A percentile compares a stretch with the other conserved stretches of the same genome.
Conservation (phyloP, 2,888 invertebrate genomes). For the Drosophila melanocephala region DNA sequence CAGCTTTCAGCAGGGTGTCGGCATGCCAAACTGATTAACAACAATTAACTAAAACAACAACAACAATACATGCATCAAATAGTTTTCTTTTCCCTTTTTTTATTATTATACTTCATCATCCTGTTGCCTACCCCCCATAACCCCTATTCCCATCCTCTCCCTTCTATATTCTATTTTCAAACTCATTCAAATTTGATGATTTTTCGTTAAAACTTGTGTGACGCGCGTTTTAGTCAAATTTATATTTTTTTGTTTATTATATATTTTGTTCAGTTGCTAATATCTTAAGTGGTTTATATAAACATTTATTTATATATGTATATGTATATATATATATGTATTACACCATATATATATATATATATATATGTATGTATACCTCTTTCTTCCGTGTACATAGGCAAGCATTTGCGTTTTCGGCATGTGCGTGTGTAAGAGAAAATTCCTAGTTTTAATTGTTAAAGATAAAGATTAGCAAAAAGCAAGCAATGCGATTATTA, state of each 20-base stretch:
- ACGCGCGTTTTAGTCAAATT: constrained; percentile 1
- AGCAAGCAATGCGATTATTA: constrained; percentile 20
- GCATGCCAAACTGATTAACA: constrained; percentile 78
- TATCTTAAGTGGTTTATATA: constrained; percentile 38
- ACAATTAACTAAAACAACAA: not conserved
- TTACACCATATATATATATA: constrained; percentile 6
- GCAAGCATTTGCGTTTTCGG: constrained; percentile 52
- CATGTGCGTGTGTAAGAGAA: constrained; percentile 37
- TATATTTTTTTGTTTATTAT: not conserved
- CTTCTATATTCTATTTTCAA: not conserved
- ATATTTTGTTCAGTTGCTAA: constrained; percentile 22
- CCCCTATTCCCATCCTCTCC: not conserved
- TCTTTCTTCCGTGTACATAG: constrained; percentile 62
- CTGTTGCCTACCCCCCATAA: not conserved
- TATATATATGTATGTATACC: constrained; percentile 9
- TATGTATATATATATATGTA: constrained; percentile 11
- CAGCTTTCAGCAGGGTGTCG: constrained; percentile 87
- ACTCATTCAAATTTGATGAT: not conserved
- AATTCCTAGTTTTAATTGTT: constrained; percentile 74
- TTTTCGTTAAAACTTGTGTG: not conserved
- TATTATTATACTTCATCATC: constrained; percentile 2
- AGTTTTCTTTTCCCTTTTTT: not conserved
- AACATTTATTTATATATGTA: constrained; percentile 10
- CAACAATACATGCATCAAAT: constrained; percentile 3
- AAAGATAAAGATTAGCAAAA: constrained; percentile 55